A percentile compares a stretch with the other conserved stretches of the same genome.
phyloP scores from a whole-genome alignment of 1,140 invertebrate genomes.

The Eciton burchellii region DNA sequence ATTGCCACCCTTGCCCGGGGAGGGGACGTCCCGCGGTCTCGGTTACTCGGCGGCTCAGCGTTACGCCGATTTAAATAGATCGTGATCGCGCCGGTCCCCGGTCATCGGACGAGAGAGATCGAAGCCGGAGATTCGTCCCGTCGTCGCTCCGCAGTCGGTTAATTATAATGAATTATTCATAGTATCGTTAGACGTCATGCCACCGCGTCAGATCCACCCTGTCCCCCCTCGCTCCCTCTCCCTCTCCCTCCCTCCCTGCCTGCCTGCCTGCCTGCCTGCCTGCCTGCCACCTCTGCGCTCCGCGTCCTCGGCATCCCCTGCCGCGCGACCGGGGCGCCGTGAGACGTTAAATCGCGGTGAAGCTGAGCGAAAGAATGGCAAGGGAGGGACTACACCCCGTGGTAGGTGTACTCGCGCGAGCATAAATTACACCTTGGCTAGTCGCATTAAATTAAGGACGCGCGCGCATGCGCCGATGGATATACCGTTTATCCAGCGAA shows the following conservation, averaged over 20 bases:
- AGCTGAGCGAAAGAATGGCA: conserved; percentile 51
- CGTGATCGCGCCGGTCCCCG: conserved; percentile 52
- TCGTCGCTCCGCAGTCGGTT: conserved; percentile 52
- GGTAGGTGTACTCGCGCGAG: conserved; percentile 45
- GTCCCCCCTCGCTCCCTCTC: neutral
- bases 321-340: neutral
- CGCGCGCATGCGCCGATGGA: neutral
- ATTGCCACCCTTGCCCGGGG: conserved; percentile 20
- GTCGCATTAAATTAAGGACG: conserved; percentile 58
- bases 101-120: conserved; percentile 44
- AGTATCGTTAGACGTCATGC: conserved; percentile 63
- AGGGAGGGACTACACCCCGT: neutral
- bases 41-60: neutral
- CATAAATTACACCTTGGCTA: conserved; percentile 59
- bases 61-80: conserved; percentile 64
- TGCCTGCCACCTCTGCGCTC: neutral
- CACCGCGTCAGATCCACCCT: conserved; percentile 34
- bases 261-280: neutral
- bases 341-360: conserved; percentile 52
- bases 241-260: neutral
- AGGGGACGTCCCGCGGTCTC: neutral
- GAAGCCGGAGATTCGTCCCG: conserved; percentile 57
- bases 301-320: neutral
- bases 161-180: conserved; percentile 68
- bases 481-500: conserved; percentile 49